Evolutionary conservation across 53 echinoderm and acorn worm species (phyloP), one percentile per base, ranked within the genome.

Genomic region (Astropecten irregularis): DNA sequence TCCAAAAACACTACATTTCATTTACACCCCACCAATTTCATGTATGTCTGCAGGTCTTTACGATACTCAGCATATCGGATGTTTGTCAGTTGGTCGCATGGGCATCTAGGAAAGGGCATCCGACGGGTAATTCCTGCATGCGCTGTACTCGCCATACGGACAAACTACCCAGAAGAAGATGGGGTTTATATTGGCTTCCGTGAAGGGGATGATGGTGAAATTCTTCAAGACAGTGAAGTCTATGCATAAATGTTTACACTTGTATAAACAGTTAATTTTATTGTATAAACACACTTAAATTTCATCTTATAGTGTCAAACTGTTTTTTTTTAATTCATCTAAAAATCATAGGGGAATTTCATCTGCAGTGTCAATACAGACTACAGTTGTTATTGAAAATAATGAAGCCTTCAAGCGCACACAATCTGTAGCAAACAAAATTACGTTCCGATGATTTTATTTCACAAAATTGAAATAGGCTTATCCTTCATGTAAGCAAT

Each of bases 121-220:
- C 34, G 89, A 13, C 85, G 36, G 35, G 85, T 77, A 3, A 85
- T 89, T 15, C 89, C 85, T 37, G 85, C 89, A 9, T 85, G 89
- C 51, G 85, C 51, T 16, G 89, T 89, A 22, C 15, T 39, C 6
- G 73, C 61, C 50, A 73, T 89, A 21, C 84, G 63, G 14, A 13
- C 29, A 37, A 73, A 64, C 11, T 89, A 59, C 54, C 89, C 89
- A 50, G 84, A 84, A 30, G 34, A 25, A 5, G 32, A 73, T 27
- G 89, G 89, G n/a, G 40, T 84, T 23, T 89, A 89, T 53, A 44
- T 84, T 25, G 76, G 89, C 5, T 89, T 89, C 54, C 35, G 40
- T 60, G 31, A 15, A 48, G 84, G 66, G 3, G 84, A 83, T 65
- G 89, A 83, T 31, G 71, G 55, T 38, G 84, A 65, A 59, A 40